These are phyloP conservation scores for Drosophila orena DNA, from an alignment of 1,140 invertebrate species.

Conservation along the genomic window DNA sequence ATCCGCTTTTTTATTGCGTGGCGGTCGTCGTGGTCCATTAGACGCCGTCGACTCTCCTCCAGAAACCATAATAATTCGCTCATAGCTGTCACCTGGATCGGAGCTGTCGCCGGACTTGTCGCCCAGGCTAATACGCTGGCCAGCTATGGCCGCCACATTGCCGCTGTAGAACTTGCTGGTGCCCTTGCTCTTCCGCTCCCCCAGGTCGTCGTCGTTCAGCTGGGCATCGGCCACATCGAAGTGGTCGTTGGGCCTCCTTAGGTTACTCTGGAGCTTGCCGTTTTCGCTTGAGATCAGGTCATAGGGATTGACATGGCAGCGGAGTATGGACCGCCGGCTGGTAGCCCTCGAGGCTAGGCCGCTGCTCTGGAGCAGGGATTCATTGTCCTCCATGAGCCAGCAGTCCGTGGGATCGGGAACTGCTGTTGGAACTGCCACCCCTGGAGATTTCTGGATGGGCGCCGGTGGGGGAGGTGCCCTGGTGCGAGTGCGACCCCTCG, in stretches of 20 bases:
- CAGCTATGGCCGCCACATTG: conserved; percentile 87
- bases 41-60: conserved; percentile 15
- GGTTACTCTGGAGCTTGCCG: conserved; percentile 40
- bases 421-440: conserved; percentile 34
- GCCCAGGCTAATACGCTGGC: conserved; percentile 86
- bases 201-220: conserved; percentile 61
- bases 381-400: conserved; percentile 82
- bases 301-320: conserved; percentile 94
- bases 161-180: conserved; percentile 77
- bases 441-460: conserved; percentile 14
- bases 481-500: conserved; percentile 40
- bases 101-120: conserved; percentile 60
- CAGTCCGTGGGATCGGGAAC: conserved; percentile 84
- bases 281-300: conserved; percentile 88
- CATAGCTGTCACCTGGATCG: conserved; percentile 65
- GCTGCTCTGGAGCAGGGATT: conserved; percentile 85
- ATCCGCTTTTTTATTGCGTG: conserved; percentile 73
- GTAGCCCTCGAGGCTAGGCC: conserved; percentile 53
- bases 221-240: conserved; percentile 79
- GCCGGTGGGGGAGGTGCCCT: conserved; percentile 32
- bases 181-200: conserved; percentile 10
- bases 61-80: conserved; percentile 51
- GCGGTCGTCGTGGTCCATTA: conserved; percentile 76
- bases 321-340: conserved; percentile 89
- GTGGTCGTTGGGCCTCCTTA: conserved; percentile 51